These are phyloP conservation scores for Xestia ashworthii DNA, from an alignment of 2,888 invertebrate species.

Conservation along the genomic window DNA sequence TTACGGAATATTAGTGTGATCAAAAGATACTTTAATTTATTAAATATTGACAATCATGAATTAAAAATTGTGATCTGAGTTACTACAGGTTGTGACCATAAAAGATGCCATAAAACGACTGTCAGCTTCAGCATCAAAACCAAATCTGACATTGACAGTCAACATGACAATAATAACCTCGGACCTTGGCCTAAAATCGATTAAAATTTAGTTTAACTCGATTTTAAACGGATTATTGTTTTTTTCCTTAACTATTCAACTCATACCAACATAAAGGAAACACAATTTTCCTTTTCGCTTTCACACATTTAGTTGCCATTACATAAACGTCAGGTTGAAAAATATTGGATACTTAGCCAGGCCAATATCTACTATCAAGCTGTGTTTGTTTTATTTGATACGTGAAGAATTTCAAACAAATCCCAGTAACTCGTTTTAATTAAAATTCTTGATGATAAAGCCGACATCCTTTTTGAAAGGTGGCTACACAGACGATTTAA, in stretches of 20 bases:
- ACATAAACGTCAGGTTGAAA: background rate
- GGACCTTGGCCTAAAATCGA: constrained; percentile 27
- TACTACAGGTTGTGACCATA: too few species aligned
- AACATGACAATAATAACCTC: background rate
- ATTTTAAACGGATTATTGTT: background rate
- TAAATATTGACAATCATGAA: background rate
- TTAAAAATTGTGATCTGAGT: background rate
- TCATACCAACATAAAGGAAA: constrained; percentile 32
- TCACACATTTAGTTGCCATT: constrained; percentile 2
- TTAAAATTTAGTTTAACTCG: background rate
- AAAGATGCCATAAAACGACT: background rate
- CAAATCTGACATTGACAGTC: constrained; percentile 8
- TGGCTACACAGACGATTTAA: constrained; percentile 20
- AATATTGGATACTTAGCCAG: background rate
- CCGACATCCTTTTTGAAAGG: background rate
- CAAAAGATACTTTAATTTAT: background rate
- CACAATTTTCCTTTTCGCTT: background rate
- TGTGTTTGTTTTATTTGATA: background rate
- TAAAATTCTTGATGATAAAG: too few species aligned
- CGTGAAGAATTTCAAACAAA: background rate
- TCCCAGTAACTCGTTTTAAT: background rate
- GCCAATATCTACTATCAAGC: too few species aligned
- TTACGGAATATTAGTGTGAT: background rate
- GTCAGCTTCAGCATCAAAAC: constrained; percentile 19
- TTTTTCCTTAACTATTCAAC: background rate